Evolutionary conservation across 1,140 invertebrate genomes (phyloP), one percentile per base, ranked within the genome.

Genomic region (Caenorhabditis latens): DNA sequence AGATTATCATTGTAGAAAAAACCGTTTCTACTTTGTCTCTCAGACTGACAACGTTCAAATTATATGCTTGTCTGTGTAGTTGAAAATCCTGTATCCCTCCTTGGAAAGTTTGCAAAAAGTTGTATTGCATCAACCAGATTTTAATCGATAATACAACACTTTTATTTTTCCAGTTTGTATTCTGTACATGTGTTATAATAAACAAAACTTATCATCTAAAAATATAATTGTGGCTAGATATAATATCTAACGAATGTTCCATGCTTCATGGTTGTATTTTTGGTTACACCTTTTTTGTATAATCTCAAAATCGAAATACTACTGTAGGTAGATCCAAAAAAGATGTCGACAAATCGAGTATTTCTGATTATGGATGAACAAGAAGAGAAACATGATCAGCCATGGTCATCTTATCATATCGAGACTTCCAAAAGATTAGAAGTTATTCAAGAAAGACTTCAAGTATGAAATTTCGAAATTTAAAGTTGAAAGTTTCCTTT

Each of bases 391-490:
- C 83, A 84, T 48, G 58, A 63, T 21, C 58, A 63, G 14, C 83
- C 58, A 50, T 84, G 83, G 83, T 16, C 55, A 46, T 65, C 83
- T 3, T 58, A 84, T 65, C 83, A 84, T 21, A 84, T 84, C 48
- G 83, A 84, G 40, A 48, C 46, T 19, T 46, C 83, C 3, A 63
- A 61, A 61, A 19, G 83, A 19, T 21, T 84, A 2, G 58, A 63
- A 61, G 83, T 48, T 4, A 84, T 84, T 48, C 9, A 58, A 1
- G 55, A 84, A 24, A 84, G 58, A 21, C 43, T 84, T 19, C 19
- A 83, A 43, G 82, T 83, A 43, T 21, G 82, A 19, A 43, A 55
- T 9, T 55, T n/a, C n/a, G 11, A 19, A 43, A 19, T 16, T 19
- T 13, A 83, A 83, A 24, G 0, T 24, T 83, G 79, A n/a, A 83